These are phyloP conservation scores for Chaetophractus vellerosus DNA, from an alignment of 2,797 vertebrate species.

Conservation along the genomic window DNA sequence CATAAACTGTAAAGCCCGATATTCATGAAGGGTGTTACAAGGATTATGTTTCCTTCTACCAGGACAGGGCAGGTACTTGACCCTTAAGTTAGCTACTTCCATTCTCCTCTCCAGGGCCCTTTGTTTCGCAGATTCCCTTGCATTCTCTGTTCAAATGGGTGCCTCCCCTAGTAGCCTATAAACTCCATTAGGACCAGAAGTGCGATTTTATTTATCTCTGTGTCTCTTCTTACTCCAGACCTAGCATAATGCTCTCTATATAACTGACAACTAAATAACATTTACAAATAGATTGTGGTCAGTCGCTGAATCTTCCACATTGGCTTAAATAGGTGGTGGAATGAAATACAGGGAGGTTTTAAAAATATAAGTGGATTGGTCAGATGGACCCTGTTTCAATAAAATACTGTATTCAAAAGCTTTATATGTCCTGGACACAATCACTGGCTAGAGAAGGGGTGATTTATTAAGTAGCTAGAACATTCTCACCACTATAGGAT, in stretches of 20 bases:
- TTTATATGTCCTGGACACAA: constrained; percentile 68
- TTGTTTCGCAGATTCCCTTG: neutral
- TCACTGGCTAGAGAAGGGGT: constrained; percentile 60
- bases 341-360: constrained; percentile 21
- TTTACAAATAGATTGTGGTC: constrained; percentile 29
- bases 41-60: neutral
- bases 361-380: constrained; percentile 21
- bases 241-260: neutral
- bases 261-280: constrained; percentile 30
- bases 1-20: neutral
- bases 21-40: neutral
- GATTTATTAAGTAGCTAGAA: constrained; percentile 82
- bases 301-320: neutral
- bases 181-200: neutral
- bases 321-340: neutral
- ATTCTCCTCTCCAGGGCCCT: neutral
- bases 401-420: constrained; percentile 64
- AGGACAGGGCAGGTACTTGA: neutral
- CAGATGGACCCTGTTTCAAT: constrained; percentile 44
- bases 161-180: neutral
- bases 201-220: neutral
- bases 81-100: neutral
- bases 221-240: constrained; percentile 18
- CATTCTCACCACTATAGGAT: constrained; percentile 76
- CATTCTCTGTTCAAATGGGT: constrained; percentile 42